These are phyloP conservation scores for Melieria crassipennis DNA, from an alignment of 2,888 invertebrate species.

Conservation along the genomic window DNA sequence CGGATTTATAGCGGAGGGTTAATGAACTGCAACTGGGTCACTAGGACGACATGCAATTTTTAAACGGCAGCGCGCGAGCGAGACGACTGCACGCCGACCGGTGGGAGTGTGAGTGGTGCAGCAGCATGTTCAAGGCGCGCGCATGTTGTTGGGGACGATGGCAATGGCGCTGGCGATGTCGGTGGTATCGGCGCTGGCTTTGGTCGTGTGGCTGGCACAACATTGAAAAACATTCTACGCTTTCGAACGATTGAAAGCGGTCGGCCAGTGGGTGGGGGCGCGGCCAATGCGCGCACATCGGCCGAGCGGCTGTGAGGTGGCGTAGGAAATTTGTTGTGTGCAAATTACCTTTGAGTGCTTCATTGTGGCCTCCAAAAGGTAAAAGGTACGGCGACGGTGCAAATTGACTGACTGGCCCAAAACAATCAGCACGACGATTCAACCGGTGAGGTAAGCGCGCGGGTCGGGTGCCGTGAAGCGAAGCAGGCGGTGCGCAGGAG, in stretches of 20 bases:
- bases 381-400: slow-evolving; percentile 9
- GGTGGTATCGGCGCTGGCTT: not conserved
- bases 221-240: not conserved
- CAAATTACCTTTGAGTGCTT: slow-evolving; percentile 38
- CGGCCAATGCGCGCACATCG: not conserved
- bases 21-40: slow-evolving; percentile 65
- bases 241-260: slow-evolving; percentile 1
- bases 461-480: too few species aligned
- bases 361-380: slow-evolving; percentile 37
- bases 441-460: not conserved
- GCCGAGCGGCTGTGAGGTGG: slow-evolving; percentile 1
- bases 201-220: not conserved
- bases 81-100: slow-evolving; percentile 10
- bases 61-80: slow-evolving; percentile 26
- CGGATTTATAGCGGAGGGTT: slow-evolving; percentile 53
- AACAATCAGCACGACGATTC: slow-evolving; percentile 1
- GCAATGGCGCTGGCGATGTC: not conserved
- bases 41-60: slow-evolving; percentile 62
- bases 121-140: slow-evolving; percentile 10
- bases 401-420: slow-evolving; percentile 18
- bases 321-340: slow-evolving; percentile 34
- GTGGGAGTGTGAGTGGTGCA: slow-evolving; percentile 34
- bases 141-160: too few species aligned
- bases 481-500: not conserved
- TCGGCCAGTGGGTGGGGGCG: not conserved